Base-by-base conservation (phyloP, 2,113 vertebrate species). In the Acanthochromis polyacanthus region DNA sequence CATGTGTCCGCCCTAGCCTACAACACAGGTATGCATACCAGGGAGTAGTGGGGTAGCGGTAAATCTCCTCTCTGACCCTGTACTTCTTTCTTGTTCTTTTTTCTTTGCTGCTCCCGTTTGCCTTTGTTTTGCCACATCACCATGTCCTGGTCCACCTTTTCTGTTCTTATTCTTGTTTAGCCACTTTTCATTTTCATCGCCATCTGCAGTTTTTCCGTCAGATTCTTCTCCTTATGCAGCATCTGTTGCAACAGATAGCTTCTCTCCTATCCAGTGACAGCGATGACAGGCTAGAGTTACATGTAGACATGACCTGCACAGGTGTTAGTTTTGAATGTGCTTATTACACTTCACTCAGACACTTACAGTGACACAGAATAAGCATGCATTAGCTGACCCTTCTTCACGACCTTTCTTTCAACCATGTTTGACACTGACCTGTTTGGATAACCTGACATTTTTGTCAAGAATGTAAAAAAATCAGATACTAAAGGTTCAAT, bases 1-100 rank as follows among this genome's bases (percentile, higher is more conserved):
- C 93, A 94, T 0, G 90, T 94, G 56, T 93, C 94, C 0, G 90
- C 94, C 19, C 86, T 95, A 56, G 91, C 93, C 66, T 95, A 94
- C 83, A 94, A 91, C 82, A 94, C 94, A 93, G 94, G 94, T 95
- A 92, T 57, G 16, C 51, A 50, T 46, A 60, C 30, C 82, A 9
- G 3, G 3, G n/a, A 40, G 6, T 28, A 15, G 4, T 48, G 9
- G 19, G 43, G 12, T 15, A 22, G 19, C 19, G n/a, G 51, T 30
- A 59, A 73, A 64, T 15, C n/a, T 32, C 7, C 28, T 43, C 19
- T 16, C 30, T 70, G 51, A 87, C 70, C 38, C 43, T 51, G 4
- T 25, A 45, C 38, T 75, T 48, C 19, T 66, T 58, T 43, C 50
- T 0, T 32, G 43, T 32, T 23, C 25, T 78, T 56, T 61, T 78